Base-by-base conservation (phyloP, 2,113 vertebrate species). In the Synchiropus splendidus region DNA sequence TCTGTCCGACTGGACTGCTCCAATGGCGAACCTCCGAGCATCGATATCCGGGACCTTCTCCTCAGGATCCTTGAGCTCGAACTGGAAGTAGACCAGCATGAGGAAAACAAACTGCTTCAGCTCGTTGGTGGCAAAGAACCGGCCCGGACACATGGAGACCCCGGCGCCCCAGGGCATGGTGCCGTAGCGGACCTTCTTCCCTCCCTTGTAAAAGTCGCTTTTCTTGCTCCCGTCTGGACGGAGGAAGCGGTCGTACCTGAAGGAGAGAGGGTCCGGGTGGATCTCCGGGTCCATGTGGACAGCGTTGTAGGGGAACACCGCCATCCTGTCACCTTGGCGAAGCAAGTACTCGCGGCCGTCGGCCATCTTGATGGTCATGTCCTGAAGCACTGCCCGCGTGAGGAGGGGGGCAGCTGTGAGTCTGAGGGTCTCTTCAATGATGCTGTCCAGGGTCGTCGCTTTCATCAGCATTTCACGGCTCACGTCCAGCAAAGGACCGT, bases 141-240 rank as follows among this genome's bases (percentile, higher is more conserved):
- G 74, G 0, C 94, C 92, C 0, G 92, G 91, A 30, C 92, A 98
- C 54, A 85, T 90, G 48, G 87, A 88, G 17, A 83, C 52, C 0
- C 92, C 91, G 0, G 88, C 85, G 0, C 93, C 91, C 90, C 91
- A 98, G 0, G 92, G 93, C 92, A 98, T 94, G 74, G 1, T 90
- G 71, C 82, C 88, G 15, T 88, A 89, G 50, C 89, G 92, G 48
- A 94, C 59, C 54, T 74, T 92, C 58, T 84, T 89, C 9, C 90
- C 94, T 0, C 60, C 61, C 61, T 87, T 97, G 65, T 84, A 91
- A 72, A 98, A 98, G n/a, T 86, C 73, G 0, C 81, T 80, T 37
- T 90, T 97, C 51, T 64, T 88, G 70, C 51, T 85, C 13, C 90
- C 84, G 0, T 89, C 70, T 1, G 84, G 59, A 16, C 83, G 89